Evolutionary conservation across 2,113 vertebrate genomes (phyloP), one percentile per base, ranked within the genome.

Genomic region (Indri indri): DNA sequence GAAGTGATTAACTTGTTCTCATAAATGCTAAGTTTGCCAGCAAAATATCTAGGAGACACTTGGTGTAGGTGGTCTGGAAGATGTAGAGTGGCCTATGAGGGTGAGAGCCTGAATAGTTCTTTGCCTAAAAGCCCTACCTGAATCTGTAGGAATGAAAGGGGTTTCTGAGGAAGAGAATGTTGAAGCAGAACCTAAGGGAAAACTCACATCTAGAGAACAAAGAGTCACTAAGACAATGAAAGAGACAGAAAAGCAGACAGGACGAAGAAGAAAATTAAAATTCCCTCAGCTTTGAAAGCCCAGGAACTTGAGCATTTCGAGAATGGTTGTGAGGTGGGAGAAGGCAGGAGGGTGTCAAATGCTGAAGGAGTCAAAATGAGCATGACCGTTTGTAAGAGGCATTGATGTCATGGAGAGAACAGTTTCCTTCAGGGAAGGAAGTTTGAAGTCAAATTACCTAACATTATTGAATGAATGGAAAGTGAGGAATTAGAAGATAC

Each of bases 381-480:
- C 40, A 27, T 79, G 94, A 91, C 40, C 45, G 86, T 80, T 96
- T 77, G 74, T 66, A 68, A 95, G 73, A 87, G 50, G 34, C 42
- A 73, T 52, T 93, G n/a, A 37, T 32, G 90, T 93, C 59, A 54
- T 83, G 14, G 84, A 83, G 83, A 93, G 63, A 95, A 74, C 9
- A 23, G 47, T 68, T 96, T 89, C 74, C 23, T 94, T 91, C 70
- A 52, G n/a, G 59, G 17, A 85, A 87, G 32, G 59, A 83, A 61
- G 10, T 45, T 90, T 54, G 54, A 89, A 95, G 79, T 92, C 83
- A 63, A 61, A 65, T 91, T 83, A 40, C 57, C 89, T 97, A 86
- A 40, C 76, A 63, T 70, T 61, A 34, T n/a, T 47, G 50, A 57
- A 8, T 59, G 23, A 95, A 57, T 79, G 50, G 61, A 65, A 94